These are phyloP conservation scores for Micropterix aruncella DNA, from an alignment of 2,888 invertebrate genomes.

Conservation along the genomic window DNA sequence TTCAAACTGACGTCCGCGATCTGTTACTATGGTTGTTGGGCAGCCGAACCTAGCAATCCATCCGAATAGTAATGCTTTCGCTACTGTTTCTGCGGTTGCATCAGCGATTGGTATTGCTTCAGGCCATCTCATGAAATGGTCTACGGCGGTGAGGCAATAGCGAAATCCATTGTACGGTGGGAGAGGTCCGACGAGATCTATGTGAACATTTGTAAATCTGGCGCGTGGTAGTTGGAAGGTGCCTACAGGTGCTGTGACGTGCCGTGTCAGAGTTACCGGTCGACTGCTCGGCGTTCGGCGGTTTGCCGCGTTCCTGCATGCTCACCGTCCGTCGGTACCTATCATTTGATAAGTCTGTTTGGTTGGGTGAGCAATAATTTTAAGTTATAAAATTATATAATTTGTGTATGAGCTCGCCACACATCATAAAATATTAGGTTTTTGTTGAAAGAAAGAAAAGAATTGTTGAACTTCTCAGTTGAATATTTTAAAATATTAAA, in stretches of 20 bases:
- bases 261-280: no score
- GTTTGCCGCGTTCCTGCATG: no score
- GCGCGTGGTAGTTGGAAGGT: slow-evolving; percentile 6
- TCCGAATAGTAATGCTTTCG: slow-evolving; percentile 15
- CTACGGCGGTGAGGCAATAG: slow-evolving; percentile 19
- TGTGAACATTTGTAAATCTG: slow-evolving; percentile 14
- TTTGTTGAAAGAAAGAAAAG: no score
- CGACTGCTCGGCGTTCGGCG: no score
- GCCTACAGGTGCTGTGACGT: slow-evolving; percentile 8
- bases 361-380: no score
- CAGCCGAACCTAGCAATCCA: slow-evolving; percentile 22
- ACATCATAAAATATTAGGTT: no score
- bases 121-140: slow-evolving; percentile 19
- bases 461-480: no score
- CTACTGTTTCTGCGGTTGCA: slow-evolving; percentile 21
- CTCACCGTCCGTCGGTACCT: no score
- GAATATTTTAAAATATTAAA: no score
- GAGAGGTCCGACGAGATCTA: slow-evolving; percentile 25
- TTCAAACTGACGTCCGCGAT: slow-evolving; percentile 21
- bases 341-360: no score
- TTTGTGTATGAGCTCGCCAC: no score
- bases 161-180: slow-evolving; percentile 15
- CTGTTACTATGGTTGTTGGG: slow-evolving; percentile 17
- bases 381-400: no score
- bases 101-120: slow-evolving; percentile 18